Base-by-base conservation (phyloP, 2,113 vertebrate species). In the Melanocharis versteri region DNA sequence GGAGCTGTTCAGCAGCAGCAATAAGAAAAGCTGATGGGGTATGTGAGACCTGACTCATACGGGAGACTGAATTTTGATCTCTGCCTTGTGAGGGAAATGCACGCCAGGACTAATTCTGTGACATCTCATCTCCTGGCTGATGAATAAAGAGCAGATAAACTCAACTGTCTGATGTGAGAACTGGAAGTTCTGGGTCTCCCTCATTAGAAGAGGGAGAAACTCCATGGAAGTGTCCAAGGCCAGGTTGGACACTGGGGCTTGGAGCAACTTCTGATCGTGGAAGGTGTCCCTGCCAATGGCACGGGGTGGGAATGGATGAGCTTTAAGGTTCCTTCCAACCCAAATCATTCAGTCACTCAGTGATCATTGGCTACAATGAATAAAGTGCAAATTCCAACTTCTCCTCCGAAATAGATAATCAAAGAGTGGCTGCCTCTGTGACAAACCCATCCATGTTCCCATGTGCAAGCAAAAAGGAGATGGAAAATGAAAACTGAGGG, bases 21-120 rank as follows among this genome's bases (percentile, higher is more conserved):
- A 0, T 31, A 51, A 37, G 44, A 33, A 69, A 73, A 75, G 56
- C 13, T 4, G 9, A 51, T 13, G 62, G 76, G 58, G 11, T 35
- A 18, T 1, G 19, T 0, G 26, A 83, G 89, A 73, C 66, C 35
- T 42, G 40, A 44, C 13, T 60, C 11, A 6, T 2, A 4, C 0
- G 0, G 24, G n/a, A 83, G 35, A 0, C 0, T 13, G 26, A 39
- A 80, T 90, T 83, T n/a, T 56, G 40, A 72, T 73, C 76, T 60
- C 14, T 61, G 40, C 5, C 31, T 44, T 22, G 17, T 51, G 8
- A 76, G 40, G 53, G 58, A 56, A 89, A 13, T 6, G 35, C 27
- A 83, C 0, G 0, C 7, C 7, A 15, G 62, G 11, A 53, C 23
- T 76, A 13, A 68, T 24, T 33, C 48, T 39, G 57, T 54, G 75